A percentile compares a stretch with the other conserved stretches of the same genome.
phyloP scores from a whole-genome alignment of 2,113 vertebrate species.

The Mastomys natalensis region DNA sequence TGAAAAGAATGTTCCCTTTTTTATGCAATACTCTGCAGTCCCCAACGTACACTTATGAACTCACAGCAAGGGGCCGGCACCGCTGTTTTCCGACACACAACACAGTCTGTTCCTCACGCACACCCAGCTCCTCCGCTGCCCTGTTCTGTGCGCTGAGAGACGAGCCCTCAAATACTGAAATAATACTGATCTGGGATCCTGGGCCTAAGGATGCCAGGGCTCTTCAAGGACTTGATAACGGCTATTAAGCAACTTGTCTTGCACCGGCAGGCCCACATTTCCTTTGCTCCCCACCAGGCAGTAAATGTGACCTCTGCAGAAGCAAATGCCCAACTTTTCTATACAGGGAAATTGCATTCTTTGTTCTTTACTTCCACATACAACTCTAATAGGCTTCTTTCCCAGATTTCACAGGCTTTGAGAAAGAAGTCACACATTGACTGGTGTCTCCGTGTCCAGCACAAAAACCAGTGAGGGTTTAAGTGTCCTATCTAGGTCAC shows the following conservation, averaged over 20 bases:
- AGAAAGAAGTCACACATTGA: background rate
- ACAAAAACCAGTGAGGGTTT: background rate
- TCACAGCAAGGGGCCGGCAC: background rate
- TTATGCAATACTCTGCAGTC: background rate
- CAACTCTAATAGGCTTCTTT: background rate
- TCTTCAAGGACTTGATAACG: fast-evolving
- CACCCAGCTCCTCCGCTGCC: no score
- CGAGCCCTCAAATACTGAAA: background rate
- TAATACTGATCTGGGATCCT: background rate
- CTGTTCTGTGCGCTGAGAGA: background rate
- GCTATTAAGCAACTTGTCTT: fast-evolving
- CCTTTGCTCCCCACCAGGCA: background rate
- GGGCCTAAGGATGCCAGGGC: background rate
- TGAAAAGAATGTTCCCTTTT: background rate
- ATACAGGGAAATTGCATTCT: background rate
- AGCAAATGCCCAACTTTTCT: background rate
- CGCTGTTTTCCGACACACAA: background rate
- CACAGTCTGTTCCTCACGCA: background rate
- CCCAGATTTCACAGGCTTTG: background rate
- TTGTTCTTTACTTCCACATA: background rate
- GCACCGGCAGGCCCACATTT: background rate
- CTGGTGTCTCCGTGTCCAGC: background rate
- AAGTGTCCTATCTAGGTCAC: background rate
- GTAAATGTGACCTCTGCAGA: background rate
- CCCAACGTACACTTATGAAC: background rate